Base-by-base conservation (phyloP, 2,888 invertebrate genomes). In the Ophonus ardosiacus region DNA sequence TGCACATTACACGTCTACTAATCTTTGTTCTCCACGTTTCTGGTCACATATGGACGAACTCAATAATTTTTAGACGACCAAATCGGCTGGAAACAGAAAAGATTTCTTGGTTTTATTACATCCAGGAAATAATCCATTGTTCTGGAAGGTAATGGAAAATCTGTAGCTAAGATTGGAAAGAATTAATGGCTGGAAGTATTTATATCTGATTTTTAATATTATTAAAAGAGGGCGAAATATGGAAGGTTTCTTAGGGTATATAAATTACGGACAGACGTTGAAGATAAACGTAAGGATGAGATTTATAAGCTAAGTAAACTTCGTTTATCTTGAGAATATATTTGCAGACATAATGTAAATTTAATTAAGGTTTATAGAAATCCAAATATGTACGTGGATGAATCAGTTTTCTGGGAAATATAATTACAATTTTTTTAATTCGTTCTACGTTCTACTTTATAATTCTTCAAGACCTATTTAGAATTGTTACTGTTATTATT, bases 81-180 rank as follows among this genome's bases (percentile, higher is more conserved):
- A 63, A 40, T 68, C 15, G 68, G 10, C n/a, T 38, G 68, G 68
- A 68, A 68, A 68, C 31, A 31, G 38, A n/a, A 68, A 68, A 31
- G 17, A 68, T 68, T 51, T 10, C 43, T 5, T 51, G 10, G 38
- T 68, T 68, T 68, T 68, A 68, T 68, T 68, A 31, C 38, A 68
- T 15, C 38, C 38, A 68, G 68, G 38, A 68, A 68, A 38, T 68
- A 68, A 68, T 68, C 31, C 68, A 68, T 7, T 15, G 68, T 68
- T 15, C 68, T 15, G 38, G 38, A 68, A 68, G 15, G 38, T 68
- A 68, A 68, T 68, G 68, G 68, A 68, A 38, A 2, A 0, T 38
- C 31, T 63, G 63, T n/a, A 8, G 63, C 7, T 10, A 18, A 63
- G 21, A 10, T 15, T 15, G 8, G 13, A 15, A 7, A 15, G n/a